phyloP scores from a whole-genome alignment of 2,888 invertebrate genomes.

The Gisinianus flammeolus region DNA sequence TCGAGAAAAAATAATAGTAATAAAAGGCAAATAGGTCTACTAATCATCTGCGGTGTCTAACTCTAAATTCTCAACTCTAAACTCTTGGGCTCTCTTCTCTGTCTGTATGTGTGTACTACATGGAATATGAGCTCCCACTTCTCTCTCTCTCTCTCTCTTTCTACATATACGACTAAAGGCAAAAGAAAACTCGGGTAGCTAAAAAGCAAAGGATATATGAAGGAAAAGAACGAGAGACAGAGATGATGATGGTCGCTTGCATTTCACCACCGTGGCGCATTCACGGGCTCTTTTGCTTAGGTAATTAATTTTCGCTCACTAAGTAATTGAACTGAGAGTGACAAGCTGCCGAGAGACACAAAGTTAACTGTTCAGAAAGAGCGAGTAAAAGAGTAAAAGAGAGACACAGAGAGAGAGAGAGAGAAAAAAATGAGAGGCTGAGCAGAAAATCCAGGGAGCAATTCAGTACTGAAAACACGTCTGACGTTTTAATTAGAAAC shows the following conservation, averaged over 20 bases:
- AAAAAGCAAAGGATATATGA: background rate
- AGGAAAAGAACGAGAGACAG: constrained; percentile 8
- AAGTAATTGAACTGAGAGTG: constrained; percentile 59
- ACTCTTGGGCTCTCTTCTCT: background rate
- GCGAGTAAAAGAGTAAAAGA: constrained; percentile 35
- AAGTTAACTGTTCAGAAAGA: constrained; percentile 52
- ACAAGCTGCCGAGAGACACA: constrained; percentile 59
- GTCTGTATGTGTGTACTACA: background rate
- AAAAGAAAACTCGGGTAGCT: no score
- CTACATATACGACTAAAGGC: no score
- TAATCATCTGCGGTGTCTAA: constrained; percentile 55
- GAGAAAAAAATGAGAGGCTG: constrained; percentile 36
- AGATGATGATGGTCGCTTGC: constrained; percentile 39
- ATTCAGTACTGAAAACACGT: constrained; percentile 53
- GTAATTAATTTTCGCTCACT: constrained; percentile 59
- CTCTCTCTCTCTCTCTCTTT: no score
- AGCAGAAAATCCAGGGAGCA: constrained; percentile 44
- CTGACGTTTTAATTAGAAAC: constrained; percentile 60
- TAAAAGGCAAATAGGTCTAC: constrained; percentile 57
- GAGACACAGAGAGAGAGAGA: background rate
- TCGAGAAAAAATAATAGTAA: constrained; percentile 55
- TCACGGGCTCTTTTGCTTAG: constrained; percentile 40
- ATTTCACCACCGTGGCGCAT: constrained; percentile 38
- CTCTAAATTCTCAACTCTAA: constrained; percentile 16
- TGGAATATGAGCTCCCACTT: no score